Conservation (phyloP, 1,140 invertebrate species). For the Ericerus pela region DNA sequence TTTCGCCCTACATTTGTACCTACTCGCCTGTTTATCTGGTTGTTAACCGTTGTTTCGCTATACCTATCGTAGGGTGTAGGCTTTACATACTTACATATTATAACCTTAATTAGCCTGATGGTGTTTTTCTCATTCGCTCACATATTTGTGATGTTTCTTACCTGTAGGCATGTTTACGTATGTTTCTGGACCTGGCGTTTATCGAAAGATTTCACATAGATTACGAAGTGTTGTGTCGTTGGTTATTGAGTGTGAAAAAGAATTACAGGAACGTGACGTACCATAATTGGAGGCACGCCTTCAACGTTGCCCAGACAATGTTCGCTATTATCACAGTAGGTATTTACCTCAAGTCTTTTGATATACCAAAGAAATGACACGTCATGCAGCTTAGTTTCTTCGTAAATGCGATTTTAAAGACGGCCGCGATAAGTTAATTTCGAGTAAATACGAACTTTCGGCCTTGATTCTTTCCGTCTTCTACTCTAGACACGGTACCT, state of each 20-base stretch:
- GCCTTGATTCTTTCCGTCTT: no score
- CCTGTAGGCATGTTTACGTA: constrained; percentile 60
- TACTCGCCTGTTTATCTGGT: no score
- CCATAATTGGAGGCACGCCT: constrained; percentile 93
- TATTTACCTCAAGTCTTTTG: constrained; percentile 19
- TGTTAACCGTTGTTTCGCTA: no score
- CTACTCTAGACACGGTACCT: no score
- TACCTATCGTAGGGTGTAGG: no score
- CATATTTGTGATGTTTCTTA: background rate
- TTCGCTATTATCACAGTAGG: constrained; percentile 78
- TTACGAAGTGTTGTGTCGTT: constrained; percentile 72
- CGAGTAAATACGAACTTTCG: no score
- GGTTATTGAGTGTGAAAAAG: constrained; percentile 88
- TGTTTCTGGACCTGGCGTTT: constrained; percentile 82
- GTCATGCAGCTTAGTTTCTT: background rate
- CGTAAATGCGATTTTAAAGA: background rate
- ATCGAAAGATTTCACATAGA: constrained; percentile 82
- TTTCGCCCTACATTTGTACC: no score
- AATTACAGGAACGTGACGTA: constrained; percentile 93
- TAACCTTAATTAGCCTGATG: no score
- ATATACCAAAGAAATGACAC: background rate
- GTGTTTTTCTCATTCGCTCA: background rate
- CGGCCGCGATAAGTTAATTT: background rate
- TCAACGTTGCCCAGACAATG: constrained; percentile 94
- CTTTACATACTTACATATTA: no score